Base-by-base conservation (phyloP, 2,888 invertebrate genomes). In the Epinotia brunnichana region DNA sequence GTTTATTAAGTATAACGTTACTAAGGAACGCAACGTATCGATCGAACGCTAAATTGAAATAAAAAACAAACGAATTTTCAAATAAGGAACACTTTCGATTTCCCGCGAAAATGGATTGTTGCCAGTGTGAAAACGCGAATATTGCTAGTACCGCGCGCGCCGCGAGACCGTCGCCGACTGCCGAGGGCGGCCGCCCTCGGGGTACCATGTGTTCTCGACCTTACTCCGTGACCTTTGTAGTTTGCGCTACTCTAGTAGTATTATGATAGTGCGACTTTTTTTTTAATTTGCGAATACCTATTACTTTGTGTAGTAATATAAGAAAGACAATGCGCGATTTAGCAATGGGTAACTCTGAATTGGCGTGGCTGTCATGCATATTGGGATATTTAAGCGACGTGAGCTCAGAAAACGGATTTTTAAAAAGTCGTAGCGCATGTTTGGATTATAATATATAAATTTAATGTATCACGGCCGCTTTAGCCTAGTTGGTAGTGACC, bases 111-210 rank as follows among this genome's bases (percentile, higher is more conserved):
- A 56, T 54, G 59, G 21, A 54, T 53, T 69, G 73, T 69, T 73
- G 73, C 73, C 53, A 73, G 69, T 67, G 56, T 56, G 35, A 61
- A 68, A 67, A 69, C 54, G 41, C 48, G 13, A 21, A 56, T 53
- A 54, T 68, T 39, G 62, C 61, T 56, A 53, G 60, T 19, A 68
- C 72, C 72, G 72, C 62, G 72, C 86, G 83, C 87, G 88, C 74
- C 87, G 90, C 87, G 87, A 80, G 88, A 83, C 84, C 85, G 82
- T 77, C 79, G 80, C 83, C 77, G 85, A 92, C 92, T 92, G 92
- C 92, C 92, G 89, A 89, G 91, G 92, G 91, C 90, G 90, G 81
- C 85, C 87, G 89, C 91, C 91, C 91, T 87, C 83, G 82, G 91
- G 89, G 85, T 82, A 84, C 80, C 81, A 80, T 83, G 84, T 83